A percentile compares a stretch with the other conserved stretches of the same genome.
phyloP scores from a whole-genome alignment of 2,797 vertebrate species.

The Poeciliopsis infans region DNA sequence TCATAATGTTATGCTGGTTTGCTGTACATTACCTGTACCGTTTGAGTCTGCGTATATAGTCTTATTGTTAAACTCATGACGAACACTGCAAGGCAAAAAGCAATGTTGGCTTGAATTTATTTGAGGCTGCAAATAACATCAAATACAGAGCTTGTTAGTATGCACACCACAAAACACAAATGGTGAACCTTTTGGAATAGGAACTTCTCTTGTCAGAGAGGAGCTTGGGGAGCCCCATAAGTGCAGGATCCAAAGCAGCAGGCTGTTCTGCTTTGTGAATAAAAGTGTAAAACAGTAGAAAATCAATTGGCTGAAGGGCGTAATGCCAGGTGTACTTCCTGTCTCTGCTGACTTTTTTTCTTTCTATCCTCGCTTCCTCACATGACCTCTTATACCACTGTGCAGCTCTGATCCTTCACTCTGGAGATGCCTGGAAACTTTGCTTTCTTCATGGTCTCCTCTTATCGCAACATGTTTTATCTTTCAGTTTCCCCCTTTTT shows the following conservation, averaged over 20 bases:
- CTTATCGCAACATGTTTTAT: background rate
- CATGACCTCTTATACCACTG: background rate
- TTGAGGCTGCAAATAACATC: background rate
- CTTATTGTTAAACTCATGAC: background rate
- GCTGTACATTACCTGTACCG: background rate
- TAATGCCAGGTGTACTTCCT: constrained; percentile 19
- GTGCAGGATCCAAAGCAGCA: constrained; percentile 33
- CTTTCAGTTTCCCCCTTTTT: background rate
- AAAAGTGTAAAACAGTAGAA: constrained; percentile 37
- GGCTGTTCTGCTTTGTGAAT: constrained; percentile 21
- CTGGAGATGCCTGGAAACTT: background rate
- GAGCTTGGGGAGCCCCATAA: constrained; percentile 24
- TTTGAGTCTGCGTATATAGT: too few relatives aligned
- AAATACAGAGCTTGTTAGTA: background rate
- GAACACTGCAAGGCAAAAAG: background rate
- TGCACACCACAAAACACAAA: constrained; percentile 13
- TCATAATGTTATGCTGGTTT: background rate
- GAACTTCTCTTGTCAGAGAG: constrained; percentile 23
- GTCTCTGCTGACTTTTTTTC: background rate
- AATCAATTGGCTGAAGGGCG: constrained; percentile 27
- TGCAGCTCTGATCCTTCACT: background rate
- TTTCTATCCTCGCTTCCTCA: background rate
- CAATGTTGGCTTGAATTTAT: background rate
- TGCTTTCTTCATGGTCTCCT: background rate
- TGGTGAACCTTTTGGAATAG: constrained; percentile 4